Evolutionary conservation across 2,797 vertebrate genomes (phyloP).

Genomic region (Neostethus bicornis): DNA sequence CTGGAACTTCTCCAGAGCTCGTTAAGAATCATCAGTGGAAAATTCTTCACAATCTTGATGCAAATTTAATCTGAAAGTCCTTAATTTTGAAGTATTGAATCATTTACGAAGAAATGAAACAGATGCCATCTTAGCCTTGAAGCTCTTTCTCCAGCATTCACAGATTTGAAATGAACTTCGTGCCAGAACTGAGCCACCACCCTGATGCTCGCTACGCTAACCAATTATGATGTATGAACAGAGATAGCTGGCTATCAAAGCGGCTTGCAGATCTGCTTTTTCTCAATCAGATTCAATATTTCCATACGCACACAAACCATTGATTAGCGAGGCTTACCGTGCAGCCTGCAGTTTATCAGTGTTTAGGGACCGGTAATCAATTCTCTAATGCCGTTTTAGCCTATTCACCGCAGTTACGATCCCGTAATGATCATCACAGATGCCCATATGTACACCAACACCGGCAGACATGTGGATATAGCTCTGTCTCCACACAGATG

Average conservation of each 20-base stretch:
- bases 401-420: conserved; percentile 64
- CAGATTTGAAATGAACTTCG: conserved; percentile 29
- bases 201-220: conserved; percentile 52
- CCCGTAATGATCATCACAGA: conserved; percentile 37
- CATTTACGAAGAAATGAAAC: conserved; percentile 28
- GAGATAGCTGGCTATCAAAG: conserved; percentile 49
- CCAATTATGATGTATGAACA: conserved; percentile 58
- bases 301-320: conserved; percentile 73
- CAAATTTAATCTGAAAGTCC: too few species aligned
- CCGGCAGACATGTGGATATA: conserved; percentile 14
- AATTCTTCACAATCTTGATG: too few species aligned
- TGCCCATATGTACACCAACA: conserved; percentile 19
- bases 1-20: too few species aligned
- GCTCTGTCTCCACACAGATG: conserved; percentile 11
- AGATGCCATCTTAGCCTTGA: conserved; percentile 24
- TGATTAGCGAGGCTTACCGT: conserved; percentile 71
- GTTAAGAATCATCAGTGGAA: too few species aligned
- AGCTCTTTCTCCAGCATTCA: conserved; percentile 8
- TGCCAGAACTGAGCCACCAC: conserved; percentile 53
- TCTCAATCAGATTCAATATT: conserved; percentile 65
- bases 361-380: conserved; percentile 82
- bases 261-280: conserved; percentile 52
- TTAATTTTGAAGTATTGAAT: conserved; percentile 6
- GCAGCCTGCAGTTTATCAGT: conserved; percentile 76
- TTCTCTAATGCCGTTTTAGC: conserved; percentile 80